phyloP scores from a whole-genome alignment of 2,113 vertebrate genomes.

The Saccopteryx leptura region DNA sequence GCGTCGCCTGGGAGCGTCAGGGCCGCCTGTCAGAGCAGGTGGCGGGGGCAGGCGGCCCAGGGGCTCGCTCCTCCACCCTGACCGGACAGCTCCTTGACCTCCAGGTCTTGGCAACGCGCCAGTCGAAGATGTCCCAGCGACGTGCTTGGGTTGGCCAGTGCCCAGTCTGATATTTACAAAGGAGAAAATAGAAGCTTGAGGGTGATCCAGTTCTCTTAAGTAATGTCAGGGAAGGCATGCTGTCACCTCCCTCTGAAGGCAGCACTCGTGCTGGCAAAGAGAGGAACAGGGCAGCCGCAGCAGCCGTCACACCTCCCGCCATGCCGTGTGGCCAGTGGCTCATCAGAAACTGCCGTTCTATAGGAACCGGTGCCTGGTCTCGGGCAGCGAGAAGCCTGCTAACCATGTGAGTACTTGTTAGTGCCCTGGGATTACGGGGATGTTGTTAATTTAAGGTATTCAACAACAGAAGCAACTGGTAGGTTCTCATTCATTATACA shows the following conservation, averaged over 20 bases:
- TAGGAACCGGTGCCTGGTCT: neutral
- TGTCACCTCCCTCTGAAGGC: neutral
- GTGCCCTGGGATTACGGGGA: neutral
- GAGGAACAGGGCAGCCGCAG: neutral
- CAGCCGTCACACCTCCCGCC: neutral
- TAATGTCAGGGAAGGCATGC: neutral
- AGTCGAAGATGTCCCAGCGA: conserved; percentile 43
- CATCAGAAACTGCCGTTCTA: neutral
- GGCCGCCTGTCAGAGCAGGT: neutral
- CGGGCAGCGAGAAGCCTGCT: neutral
- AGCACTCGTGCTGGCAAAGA: neutral
- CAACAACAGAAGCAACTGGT: neutral
- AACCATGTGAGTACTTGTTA: neutral
- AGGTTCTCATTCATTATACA: neutral
- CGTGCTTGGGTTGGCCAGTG: conserved; percentile 33
- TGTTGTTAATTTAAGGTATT: neutral
- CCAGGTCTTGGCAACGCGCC: neutral
- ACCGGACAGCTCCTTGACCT: neutral
- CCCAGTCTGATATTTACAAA: conserved; percentile 13
- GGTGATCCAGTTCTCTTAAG: conserved; percentile 26
- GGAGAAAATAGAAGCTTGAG: conserved; percentile 21
- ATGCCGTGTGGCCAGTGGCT: neutral
- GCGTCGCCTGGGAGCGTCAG: neutral
- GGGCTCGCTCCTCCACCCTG: neutral
- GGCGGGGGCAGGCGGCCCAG: conserved; percentile 48